Evolutionary conservation across 1,140 invertebrate genomes (phyloP).

Genomic region (Bombus waltoni): DNA sequence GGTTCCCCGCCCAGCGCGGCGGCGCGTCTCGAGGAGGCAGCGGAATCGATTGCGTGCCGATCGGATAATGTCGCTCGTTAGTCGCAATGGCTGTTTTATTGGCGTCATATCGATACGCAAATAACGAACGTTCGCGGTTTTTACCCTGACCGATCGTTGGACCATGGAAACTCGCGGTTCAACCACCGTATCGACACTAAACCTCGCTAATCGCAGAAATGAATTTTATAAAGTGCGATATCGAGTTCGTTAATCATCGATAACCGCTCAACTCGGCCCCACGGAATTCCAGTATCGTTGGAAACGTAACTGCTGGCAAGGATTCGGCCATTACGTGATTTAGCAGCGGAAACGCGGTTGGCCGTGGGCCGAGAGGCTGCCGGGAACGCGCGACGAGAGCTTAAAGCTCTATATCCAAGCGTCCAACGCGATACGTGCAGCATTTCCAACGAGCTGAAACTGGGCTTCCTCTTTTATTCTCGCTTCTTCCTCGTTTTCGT

Average conservation of each 20-base stretch:
- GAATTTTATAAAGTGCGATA: constrained; percentile 25
- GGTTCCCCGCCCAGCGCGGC: not conserved
- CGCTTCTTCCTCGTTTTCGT: too few relatives aligned
- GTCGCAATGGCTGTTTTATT: constrained; percentile 5
- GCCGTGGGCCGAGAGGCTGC: constrained; percentile 17
- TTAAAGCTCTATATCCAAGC: constrained; percentile 26
- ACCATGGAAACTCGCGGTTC: not conserved
- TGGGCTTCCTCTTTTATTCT: not conserved
- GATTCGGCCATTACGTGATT: constrained; percentile 38
- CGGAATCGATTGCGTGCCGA: constrained; percentile 1
- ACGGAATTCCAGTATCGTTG: not conserved
- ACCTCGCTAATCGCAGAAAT: constrained; percentile 1
- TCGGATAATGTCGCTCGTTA: constrained; percentile 25
- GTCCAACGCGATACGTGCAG: constrained; percentile 18
- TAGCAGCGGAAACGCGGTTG: constrained; percentile 40
- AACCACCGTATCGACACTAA: not conserved
- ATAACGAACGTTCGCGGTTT: constrained; percentile 3
- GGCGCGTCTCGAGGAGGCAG: not conserved
- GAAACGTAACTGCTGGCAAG: constrained; percentile 28
- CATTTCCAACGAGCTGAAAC: constrained; percentile 20
- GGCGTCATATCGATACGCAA: not conserved
- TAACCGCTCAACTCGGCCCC: not conserved
- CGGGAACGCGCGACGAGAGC: constrained; percentile 31
- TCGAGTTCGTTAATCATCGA: constrained; percentile 34
- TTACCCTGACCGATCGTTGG: not conserved